phyloP scores from a whole-genome alignment of 2,113 vertebrate species.

The Todiramphus chloris region DNA sequence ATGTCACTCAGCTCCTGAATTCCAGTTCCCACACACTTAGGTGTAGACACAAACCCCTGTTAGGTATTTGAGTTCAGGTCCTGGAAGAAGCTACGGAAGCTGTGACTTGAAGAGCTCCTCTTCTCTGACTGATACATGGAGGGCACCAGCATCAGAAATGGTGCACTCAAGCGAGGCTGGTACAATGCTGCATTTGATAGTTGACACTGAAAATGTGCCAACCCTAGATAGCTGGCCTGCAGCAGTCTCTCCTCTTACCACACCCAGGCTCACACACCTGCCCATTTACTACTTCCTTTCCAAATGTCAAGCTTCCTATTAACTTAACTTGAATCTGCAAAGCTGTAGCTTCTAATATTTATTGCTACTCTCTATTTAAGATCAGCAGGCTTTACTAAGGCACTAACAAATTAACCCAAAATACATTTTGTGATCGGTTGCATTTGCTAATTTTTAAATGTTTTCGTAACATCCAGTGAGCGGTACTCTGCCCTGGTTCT shows the following conservation, averaged over 20 bases:
- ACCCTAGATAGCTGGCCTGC: background rate
- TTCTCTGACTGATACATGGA: background rate
- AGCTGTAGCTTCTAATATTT: background rate
- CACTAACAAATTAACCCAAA: background rate
- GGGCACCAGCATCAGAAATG: background rate
- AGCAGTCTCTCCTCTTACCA: background rate
- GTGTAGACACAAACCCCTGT: background rate
- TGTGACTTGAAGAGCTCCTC: background rate
- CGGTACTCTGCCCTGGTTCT: background rate
- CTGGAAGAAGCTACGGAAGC: background rate
- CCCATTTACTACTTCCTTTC: background rate
- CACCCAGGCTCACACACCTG: background rate
- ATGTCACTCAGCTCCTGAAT: fast-evolving
- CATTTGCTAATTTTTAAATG: background rate
- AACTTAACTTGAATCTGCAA: background rate
- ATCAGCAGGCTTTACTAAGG: background rate
- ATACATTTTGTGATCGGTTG: background rate
- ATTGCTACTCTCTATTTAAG: background rate
- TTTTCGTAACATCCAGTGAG: background rate
- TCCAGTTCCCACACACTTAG: background rate
- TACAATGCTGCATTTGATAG: background rate
- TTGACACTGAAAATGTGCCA: background rate
- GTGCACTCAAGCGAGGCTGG: fast-evolving
- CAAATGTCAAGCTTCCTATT: background rate
- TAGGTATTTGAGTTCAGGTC: background rate